A percentile compares a stretch with the other conserved stretches of the same genome.
Conservation (phyloP, 2,113 vertebrate genomes). For the Oncorhynchus gorbuscha region DNA sequence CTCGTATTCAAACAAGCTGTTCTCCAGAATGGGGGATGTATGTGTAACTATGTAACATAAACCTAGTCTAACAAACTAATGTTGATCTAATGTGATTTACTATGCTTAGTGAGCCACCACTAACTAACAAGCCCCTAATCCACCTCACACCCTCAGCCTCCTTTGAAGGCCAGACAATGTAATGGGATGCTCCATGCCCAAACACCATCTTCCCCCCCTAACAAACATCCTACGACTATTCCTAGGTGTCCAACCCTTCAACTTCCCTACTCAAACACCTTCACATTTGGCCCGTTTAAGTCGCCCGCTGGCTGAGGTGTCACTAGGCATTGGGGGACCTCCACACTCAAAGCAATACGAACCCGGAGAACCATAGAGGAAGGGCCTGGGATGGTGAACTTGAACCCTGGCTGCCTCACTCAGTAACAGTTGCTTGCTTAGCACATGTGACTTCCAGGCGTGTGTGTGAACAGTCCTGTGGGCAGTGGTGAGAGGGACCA, state of each 20-base stretch:
- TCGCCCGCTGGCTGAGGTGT: background rate
- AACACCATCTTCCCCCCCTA: background rate
- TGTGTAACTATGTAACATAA: background rate
- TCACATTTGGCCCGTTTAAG: conserved; percentile 3
- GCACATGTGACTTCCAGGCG: conserved; percentile 1
- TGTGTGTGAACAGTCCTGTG: background rate
- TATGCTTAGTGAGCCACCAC: background rate
- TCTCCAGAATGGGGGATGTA: background rate
- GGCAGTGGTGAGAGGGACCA: conserved; percentile 1
- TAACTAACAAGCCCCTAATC: background rate
- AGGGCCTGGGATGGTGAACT: background rate
- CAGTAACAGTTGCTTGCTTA: background rate
- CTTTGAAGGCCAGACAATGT: background rate
- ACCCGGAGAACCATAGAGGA: background rate
- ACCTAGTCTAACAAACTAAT: background rate
- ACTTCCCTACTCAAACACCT: conserved; percentile 2
- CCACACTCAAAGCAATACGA: background rate
- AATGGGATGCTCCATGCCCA: background rate
- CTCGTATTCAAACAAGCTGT: no score
- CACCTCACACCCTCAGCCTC: background rate
- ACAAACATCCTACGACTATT: background rate
- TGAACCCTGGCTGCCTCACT: background rate
- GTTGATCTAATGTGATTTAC: background rate
- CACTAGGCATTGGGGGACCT: background rate
- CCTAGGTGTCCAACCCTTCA: background rate